Evolutionary conservation across 2,113 vertebrate species (phyloP).

Genomic region (Erinaceus europaeus): DNA sequence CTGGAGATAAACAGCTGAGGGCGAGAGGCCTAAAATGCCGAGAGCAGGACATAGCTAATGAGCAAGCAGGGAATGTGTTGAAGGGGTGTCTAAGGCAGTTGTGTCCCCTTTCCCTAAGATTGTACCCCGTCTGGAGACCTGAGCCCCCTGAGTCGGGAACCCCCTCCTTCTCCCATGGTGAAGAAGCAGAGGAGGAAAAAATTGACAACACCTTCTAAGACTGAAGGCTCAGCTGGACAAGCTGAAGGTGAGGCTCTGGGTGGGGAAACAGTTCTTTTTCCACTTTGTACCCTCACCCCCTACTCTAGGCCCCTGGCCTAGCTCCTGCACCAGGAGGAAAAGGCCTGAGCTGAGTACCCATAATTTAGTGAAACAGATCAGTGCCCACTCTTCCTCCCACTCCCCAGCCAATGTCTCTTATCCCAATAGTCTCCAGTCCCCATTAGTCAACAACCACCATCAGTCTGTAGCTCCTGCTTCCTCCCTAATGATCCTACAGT

Average conservation of each 20-base stretch:
- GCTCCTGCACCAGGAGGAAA: conserved; percentile 40
- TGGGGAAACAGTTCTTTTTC: neutral
- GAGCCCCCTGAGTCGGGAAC: conserved; percentile 83
- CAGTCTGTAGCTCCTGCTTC: neutral
- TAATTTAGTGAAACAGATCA: neutral
- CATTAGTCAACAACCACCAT: neutral
- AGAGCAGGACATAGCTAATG: conserved; percentile 18
- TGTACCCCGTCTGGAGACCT: conserved; percentile 78
- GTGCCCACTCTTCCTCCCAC: neutral
- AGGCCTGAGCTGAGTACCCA: neutral
- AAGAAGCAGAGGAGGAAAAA: conserved; percentile 97
- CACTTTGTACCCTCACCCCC: neutral
- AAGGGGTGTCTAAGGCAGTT: conserved; percentile 36
- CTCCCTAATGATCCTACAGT: neutral
- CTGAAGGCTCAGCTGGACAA: conserved; percentile 89
- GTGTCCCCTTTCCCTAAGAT: conserved; percentile 67
- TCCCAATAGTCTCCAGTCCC: neutral
- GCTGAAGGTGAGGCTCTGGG: conserved; percentile 89
- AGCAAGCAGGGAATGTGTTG: conserved; percentile 36
- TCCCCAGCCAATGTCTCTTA: neutral
- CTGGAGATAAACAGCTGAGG: neutral
- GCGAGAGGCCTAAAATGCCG: neutral
- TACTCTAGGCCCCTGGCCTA: neutral
- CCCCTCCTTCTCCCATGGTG: conserved; percentile 89
- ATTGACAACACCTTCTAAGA: conserved; percentile 91